Percentiles rank a stretch among this genome's conserved stretches.
phyloP scores from a whole-genome alignment of 2,888 invertebrate genomes.

The Pantelozetes paolii region DNA sequence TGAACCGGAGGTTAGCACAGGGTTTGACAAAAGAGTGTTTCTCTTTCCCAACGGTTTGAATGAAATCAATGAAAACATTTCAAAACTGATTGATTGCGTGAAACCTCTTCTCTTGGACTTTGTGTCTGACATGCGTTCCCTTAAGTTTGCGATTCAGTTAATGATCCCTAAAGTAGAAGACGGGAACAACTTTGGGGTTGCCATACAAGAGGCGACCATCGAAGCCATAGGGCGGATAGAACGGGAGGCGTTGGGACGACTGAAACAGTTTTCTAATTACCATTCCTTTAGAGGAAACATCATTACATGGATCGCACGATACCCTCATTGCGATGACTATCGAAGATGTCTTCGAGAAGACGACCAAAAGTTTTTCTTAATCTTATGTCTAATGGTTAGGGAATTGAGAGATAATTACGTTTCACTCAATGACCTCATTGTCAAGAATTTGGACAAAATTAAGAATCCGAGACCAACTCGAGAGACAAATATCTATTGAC shows the following conservation, averaged over 20 bases:
- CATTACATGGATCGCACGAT: background rate
- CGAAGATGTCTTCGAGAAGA: background rate
- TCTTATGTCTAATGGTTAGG: too few species aligned
- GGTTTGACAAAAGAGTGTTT: conserved; percentile 35
- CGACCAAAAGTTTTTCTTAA: background rate
- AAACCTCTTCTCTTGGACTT: background rate
- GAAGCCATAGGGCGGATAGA: too few species aligned
- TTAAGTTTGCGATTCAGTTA: conserved; percentile 54
- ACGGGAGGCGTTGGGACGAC: too few species aligned
- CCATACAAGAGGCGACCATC: conserved; percentile 52
- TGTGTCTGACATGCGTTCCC: background rate
- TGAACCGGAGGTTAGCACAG: background rate
- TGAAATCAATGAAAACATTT: background rate
- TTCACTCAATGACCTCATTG: background rate
- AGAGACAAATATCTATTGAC: too few species aligned
- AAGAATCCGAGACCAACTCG: background rate
- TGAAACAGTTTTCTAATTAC: background rate
- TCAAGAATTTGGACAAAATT: conserved; percentile 17
- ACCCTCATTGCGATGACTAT: conserved; percentile 18
- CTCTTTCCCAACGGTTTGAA: conserved; percentile 41
- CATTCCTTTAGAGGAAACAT: background rate
- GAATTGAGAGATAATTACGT: too few species aligned
- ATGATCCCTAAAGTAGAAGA: conserved; percentile 57
- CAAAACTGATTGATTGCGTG: background rate
- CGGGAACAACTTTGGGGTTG: conserved; percentile 59